These are phyloP conservation scores for Drosophila busckii DNA, from an alignment of 1,140 invertebrate species.

Conservation along the genomic window DNA sequence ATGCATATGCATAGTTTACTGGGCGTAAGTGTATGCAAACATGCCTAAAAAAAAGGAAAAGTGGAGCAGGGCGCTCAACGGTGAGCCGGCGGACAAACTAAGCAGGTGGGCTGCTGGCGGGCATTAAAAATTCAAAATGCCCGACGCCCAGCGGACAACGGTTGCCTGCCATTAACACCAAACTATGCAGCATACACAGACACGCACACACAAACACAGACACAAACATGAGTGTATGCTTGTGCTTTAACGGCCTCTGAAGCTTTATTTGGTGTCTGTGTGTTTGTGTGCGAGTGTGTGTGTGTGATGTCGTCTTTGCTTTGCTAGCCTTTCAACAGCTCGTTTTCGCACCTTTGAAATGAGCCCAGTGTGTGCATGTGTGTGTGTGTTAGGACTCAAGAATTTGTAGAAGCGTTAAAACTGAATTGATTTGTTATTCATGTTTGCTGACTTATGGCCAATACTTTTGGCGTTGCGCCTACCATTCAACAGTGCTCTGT, in stretches of 20 bases:
- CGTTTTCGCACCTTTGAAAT: constrained; percentile 67
- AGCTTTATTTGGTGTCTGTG: constrained; percentile 13
- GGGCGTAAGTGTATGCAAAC: constrained; percentile 71
- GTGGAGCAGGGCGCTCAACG: constrained; percentile 11
- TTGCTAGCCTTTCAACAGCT: constrained; percentile 65
- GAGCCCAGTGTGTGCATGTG: constrained; percentile 21
- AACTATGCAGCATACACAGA: constrained; percentile 15
- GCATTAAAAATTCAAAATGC: constrained; percentile 75
- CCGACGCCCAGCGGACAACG: constrained; percentile 53
- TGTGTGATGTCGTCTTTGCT: constrained; percentile 33
- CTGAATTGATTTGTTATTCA: constrained; percentile 76
- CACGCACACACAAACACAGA: constrained; percentile 14
- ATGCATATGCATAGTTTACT: constrained; percentile 73
- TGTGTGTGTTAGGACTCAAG: constrained; percentile 29
- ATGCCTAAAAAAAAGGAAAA: constrained; percentile 63
- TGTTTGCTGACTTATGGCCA: constrained; percentile 75
- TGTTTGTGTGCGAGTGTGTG: constrained; percentile 10
- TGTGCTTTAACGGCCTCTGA: constrained; percentile 32
- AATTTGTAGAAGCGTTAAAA: constrained; percentile 66
- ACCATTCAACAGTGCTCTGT: constrained; percentile 58
- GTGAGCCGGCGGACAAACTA: constrained; percentile 19
- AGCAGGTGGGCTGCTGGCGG: constrained; percentile 52
- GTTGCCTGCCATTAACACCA: constrained; percentile 68
- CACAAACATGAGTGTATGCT: constrained; percentile 1
- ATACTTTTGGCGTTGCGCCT: constrained; percentile 67